Percentiles rank a stretch among this genome's conserved stretches.
Evolutionary conservation across 1,140 invertebrate genomes (phyloP).

Genomic region (Trypoxylus dichotomus): DNA sequence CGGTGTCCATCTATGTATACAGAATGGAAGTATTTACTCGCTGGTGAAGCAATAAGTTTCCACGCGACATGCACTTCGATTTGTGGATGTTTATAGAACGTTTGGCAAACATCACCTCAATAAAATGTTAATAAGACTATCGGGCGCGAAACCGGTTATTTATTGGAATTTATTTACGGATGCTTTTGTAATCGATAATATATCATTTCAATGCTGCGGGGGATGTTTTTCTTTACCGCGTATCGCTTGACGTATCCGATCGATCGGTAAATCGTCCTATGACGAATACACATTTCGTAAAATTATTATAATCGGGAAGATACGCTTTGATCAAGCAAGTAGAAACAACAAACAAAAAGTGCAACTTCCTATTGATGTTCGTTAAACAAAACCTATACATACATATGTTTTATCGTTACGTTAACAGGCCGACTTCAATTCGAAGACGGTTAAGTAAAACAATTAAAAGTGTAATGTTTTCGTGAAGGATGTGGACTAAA

Average conservation of each 20-base stretch:
- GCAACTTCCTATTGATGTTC: neutral
- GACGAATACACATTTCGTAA: neutral
- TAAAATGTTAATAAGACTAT: neutral
- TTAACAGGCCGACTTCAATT: neutral
- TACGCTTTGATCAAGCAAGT: neutral
- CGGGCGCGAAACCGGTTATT: neutral
- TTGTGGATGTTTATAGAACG: neutral
- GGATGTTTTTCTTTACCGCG: neutral
- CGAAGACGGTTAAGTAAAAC: neutral
- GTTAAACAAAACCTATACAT: neutral
- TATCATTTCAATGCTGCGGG: neutral
- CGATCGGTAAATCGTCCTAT: neutral
- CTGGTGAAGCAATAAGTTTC: neutral
- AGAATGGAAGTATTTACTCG: neutral
- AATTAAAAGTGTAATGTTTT: slow-evolving; percentile 1
- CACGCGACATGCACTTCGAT: neutral
- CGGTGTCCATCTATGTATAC: neutral
- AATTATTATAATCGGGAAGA: neutral
- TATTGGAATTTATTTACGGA: neutral
- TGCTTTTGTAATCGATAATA: neutral
- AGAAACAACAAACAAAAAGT: neutral
- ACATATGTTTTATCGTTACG: neutral
- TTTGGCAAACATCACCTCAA: neutral
- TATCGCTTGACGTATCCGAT: neutral
- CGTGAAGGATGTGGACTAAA: neutral